These are phyloP conservation scores for Phlogophora meticulosa DNA, from an alignment of 2,888 invertebrate genomes.

Conservation along the genomic window DNA sequence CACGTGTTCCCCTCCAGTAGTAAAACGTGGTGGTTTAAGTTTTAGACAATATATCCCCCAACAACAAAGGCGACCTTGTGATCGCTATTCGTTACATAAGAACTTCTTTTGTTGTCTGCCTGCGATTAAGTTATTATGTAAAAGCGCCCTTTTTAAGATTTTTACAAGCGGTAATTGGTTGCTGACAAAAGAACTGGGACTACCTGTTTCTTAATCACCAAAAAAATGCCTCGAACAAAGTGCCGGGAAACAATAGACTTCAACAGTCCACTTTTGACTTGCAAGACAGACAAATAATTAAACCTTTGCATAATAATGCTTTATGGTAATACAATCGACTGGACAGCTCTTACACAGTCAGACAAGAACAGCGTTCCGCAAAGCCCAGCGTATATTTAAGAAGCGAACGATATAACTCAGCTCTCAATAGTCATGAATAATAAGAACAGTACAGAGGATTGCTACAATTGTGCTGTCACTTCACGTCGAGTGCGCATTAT, in stretches of 20 bases:
- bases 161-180: conserved; percentile 35
- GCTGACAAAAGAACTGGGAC: conserved; percentile 38
- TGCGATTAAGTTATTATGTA: conserved; percentile 26
- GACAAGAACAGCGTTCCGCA: conserved; percentile 11
- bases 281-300: conserved; percentile 42
- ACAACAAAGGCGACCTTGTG: neutral
- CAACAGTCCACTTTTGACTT: conserved; percentile 47
- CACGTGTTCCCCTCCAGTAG: neutral
- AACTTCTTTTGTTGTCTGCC: conserved; percentile 20
- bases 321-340: conserved; percentile 39
- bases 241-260: conserved; percentile 52
- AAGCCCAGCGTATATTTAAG: conserved; percentile 26
- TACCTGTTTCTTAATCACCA: conserved; percentile 53
- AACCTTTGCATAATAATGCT: conserved; percentile 37
- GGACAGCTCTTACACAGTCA: conserved; percentile 18
- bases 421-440: conserved; percentile 52
- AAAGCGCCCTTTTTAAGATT: conserved; percentile 29
- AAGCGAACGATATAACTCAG: conserved; percentile 37
- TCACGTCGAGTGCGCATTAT: conserved; percentile 63
- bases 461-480: conserved; percentile 65
- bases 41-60: neutral
- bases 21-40: neutral
- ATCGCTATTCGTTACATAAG: conserved; percentile 24
- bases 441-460: conserved; percentile 53
- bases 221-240: conserved; percentile 41